These are phyloP conservation scores for Parotocinclus haroldoi DNA, from an alignment of 2,797 vertebrate genomes.

Conservation along the genomic window DNA sequence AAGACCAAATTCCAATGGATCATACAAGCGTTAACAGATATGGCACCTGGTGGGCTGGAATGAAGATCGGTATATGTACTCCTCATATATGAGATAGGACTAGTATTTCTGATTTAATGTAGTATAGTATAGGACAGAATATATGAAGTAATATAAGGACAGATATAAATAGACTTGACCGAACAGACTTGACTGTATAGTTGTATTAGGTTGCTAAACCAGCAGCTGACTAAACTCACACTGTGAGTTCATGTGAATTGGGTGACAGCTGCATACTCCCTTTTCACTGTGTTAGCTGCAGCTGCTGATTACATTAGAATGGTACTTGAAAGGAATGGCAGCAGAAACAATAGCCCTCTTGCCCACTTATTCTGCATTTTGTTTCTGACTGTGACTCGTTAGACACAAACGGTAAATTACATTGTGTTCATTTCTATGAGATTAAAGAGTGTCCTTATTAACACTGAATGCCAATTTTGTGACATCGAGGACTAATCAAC, in stretches of 20 bases:
- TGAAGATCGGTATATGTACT: too few species aligned
- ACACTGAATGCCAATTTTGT: too few species aligned
- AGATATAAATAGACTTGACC: neutral
- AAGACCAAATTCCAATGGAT: too few species aligned
- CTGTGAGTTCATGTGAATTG: slow-evolving; percentile 6
- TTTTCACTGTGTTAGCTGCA: neutral
- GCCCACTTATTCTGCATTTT: neutral
- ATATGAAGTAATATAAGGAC: neutral
- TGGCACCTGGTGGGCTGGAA: too few species aligned
- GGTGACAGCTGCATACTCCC: slow-evolving; percentile 6
- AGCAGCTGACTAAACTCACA: slow-evolving; percentile 22
- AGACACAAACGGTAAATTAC: too few species aligned
- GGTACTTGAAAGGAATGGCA: neutral
- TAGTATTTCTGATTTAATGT: neutral
- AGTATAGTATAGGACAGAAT: neutral
- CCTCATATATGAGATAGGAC: too few species aligned
- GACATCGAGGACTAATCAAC: too few species aligned
- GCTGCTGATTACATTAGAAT: slow-evolving; percentile 27
- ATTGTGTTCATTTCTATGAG: too few species aligned
- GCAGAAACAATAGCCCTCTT: neutral
- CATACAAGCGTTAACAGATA: too few species aligned
- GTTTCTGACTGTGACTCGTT: too few species aligned
- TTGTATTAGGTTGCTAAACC: slow-evolving; percentile 1
- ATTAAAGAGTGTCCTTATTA: too few species aligned
- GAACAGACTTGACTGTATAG: neutral